Evolutionary conservation across 2,113 vertebrate species (phyloP), one percentile per base, ranked within the genome.

Genomic region (Carlito syrichta): DNA sequence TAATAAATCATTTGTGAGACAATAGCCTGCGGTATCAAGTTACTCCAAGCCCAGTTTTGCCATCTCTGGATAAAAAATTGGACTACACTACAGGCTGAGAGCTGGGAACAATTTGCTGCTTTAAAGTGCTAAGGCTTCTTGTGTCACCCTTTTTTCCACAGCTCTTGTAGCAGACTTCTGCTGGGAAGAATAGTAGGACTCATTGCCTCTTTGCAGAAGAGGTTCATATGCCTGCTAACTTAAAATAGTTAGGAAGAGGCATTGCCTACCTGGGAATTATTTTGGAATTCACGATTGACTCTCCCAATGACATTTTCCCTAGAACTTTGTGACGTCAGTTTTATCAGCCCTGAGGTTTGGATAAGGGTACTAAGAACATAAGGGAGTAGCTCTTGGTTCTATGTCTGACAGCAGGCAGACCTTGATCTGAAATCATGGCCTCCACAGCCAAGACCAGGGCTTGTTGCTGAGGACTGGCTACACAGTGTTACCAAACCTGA

Each of bases 1-100:
- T 97, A 92, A 98, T 97, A 96, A 96, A 58, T 97, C 97, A 90
- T 35, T 45, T 56, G 87, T n/a, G 48, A 66, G 93, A 43, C 71
- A 9, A 86, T 22, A 92, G 89, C 89, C 94, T 1, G 63, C 0
- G 0, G 4, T 48, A 23, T 82, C 40, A 0, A 2, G 78, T 78
- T 95, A 92, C 93, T 97, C 63, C 90, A 86, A 83, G 77, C 56
- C 71, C 63, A 77, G 48, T 63, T 95, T 97, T 97, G 63, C 91
- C 77, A 69, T 89, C 97, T 96, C 93, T 27, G 68, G 63, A 91
- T 48, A 79, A 86, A 86, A 97, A 79, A 96, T 5, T 23, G 54
- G 6, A 9, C 87, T 50, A 69, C 2, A 23, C 84, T 76, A 54
- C 56, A 86, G 66, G 22, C 60, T 89, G 50, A 89, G 69, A 27